Evolutionary conservation across 2,888 invertebrate genomes (phyloP), one percentile per base, ranked within the genome.

Genomic region (Gymnosoma rotundatum): DNA sequence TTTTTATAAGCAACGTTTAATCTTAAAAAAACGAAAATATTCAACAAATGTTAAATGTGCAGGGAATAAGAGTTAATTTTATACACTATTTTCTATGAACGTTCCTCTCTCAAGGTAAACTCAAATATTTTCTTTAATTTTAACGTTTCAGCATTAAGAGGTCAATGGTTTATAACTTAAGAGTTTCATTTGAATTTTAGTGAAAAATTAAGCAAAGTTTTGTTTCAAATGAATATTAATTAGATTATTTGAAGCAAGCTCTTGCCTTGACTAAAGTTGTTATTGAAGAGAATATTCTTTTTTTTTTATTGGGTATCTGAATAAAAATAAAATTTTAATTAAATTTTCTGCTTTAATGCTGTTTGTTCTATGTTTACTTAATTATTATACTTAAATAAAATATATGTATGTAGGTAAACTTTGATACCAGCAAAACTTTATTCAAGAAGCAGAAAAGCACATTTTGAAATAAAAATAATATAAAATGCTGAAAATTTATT

Each of bases 371-470:
- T 63, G 64, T 70, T 63, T 25, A 69, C 60, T 78, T 73, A 76
- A 83, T 80, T 80, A 80, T 80, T 58, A 50, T 58, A 73, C 76
- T 80, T 78, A 84, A 84, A 78, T 84, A 78, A 50, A 63, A 63
- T 69, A 60, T 25, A 45, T 75, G 42, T 25, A 45, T 75, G 42
- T 25, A 64, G 69, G 64, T 61, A 70, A 50, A 78, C n/a, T 50
- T 36, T 32, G 16, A 0, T 5, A 45, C 8, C 36, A 61, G 61
- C 61, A 32, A 52, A 54, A 45, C 18, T 70, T 60, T 61, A 42
- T 18, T 18, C 7, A 21, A 25, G 20, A 21, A 21, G 20, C 14
- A 25, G 18, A 14, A n/a, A 18, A 36, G n/a, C 36, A 38, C 36
- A 61, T 38, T 6, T 66, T 66, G 2, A 25, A 25, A 25, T 25